A percentile compares a stretch with the other conserved stretches of the same genome.
These are phyloP conservation scores for Bembecia ichneumoniformis DNA, from an alignment of 2,888 invertebrate species.

Conservation along the genomic window DNA sequence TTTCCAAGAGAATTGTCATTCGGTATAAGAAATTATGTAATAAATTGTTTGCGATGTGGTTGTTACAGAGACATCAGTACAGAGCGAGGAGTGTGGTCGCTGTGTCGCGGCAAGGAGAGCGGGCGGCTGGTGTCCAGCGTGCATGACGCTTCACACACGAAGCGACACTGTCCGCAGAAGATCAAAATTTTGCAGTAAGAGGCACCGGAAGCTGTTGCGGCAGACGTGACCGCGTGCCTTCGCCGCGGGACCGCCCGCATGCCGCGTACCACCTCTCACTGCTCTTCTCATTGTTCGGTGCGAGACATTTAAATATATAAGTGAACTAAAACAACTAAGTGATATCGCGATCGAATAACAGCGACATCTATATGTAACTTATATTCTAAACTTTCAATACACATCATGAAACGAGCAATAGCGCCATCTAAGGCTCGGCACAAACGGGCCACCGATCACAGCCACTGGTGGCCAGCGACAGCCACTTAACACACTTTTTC, in stretches of 20 bases:
- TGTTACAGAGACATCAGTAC: constrained; percentile 92
- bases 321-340: too few species aligned
- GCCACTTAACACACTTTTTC: too few species aligned
- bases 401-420: too few species aligned
- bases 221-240: constrained; percentile 90
- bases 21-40: too few species aligned
- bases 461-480: too few species aligned
- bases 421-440: too few species aligned
- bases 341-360: too few species aligned
- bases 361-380: too few species aligned
- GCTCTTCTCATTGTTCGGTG: neutral
- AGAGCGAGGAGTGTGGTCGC: constrained; percentile 82
- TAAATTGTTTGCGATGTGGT: constrained; percentile 1
- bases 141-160: constrained; percentile 92
- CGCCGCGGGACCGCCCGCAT: constrained; percentile 43
- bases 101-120: constrained; percentile 59
- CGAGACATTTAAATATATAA: too few species aligned
- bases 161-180: constrained; percentile 83
- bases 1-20: too few species aligned
- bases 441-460: too few species aligned
- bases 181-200: constrained; percentile 97
- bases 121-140: constrained; percentile 78
- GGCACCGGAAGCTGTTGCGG: constrained; percentile 97
- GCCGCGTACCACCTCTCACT: constrained; percentile 28
- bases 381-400: too few species aligned